phyloP scores from a whole-genome alignment of 2,113 vertebrate genomes.

The Galbula dea region DNA sequence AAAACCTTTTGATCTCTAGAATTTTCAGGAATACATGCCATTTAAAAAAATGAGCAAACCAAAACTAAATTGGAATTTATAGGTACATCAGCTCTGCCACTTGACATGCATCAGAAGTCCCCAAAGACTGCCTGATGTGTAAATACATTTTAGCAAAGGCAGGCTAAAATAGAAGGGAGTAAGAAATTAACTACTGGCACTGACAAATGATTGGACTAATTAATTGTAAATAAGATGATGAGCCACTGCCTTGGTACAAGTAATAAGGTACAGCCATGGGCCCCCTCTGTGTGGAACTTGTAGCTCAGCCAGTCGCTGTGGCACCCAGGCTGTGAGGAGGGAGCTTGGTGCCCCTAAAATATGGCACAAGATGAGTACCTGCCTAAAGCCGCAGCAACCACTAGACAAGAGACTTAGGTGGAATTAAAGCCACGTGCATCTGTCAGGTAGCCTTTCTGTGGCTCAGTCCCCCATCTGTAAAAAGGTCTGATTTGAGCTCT shows the following conservation, averaged over 20 bases:
- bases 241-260: not conserved
- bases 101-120: not conserved
- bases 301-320: not conserved
- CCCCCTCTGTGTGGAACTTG: accelerated
- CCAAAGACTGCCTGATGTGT: not conserved
- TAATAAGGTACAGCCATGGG: not conserved
- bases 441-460: not conserved
- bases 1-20: not conserved
- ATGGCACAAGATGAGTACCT: not conserved
- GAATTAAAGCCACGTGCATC: constrained; percentile 20
- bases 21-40: not conserved
- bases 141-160: constrained; percentile 9
- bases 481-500: not conserved
- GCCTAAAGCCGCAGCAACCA: not conserved
- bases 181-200: not conserved
- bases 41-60: not conserved
- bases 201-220: not conserved
- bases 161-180: constrained; percentile 11
- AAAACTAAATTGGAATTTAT: not conserved
- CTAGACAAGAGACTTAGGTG: not conserved
- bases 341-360: not conserved
- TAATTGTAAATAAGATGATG: not conserved
- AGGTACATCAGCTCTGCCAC: not conserved
- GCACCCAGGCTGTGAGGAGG: not conserved
- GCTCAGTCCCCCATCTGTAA: not conserved